Conservation (phyloP, 2,797 vertebrate species). For the Nasua narica region DNA sequence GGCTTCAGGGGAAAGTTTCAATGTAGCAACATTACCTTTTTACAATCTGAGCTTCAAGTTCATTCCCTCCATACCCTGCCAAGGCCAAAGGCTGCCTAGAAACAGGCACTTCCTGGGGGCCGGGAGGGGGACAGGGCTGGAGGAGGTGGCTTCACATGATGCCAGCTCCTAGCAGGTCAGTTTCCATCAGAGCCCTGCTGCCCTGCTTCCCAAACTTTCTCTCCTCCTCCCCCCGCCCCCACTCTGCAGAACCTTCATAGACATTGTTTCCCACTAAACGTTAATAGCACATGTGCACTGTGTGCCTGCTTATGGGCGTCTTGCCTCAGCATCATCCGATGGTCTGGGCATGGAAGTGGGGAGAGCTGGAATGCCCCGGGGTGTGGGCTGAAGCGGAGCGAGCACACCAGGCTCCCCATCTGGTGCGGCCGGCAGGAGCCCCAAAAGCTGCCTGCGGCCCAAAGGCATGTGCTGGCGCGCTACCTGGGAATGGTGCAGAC, state of each 20-base stretch:
- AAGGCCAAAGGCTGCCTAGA: not conserved
- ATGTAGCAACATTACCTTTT: no score
- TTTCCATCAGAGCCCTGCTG: fast-evolving
- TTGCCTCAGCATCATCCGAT: fast-evolving
- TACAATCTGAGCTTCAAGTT: not conserved
- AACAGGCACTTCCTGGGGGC: fast-evolving
- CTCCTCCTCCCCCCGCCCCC: not conserved
- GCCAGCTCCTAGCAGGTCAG: fast-evolving
- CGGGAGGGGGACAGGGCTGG: fast-evolving
- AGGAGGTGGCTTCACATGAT: not conserved
- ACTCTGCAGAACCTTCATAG: no score
- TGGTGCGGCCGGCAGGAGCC: not conserved
- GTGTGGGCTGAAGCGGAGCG: not conserved
- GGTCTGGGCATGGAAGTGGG: not conserved
- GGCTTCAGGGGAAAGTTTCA: not conserved
- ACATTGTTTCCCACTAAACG: not conserved
- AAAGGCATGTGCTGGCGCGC: not conserved
- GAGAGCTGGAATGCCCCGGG: not conserved
- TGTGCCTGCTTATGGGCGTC: not conserved
- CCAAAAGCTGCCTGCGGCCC: not conserved
- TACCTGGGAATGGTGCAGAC: not conserved
- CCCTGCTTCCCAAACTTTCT: not conserved
- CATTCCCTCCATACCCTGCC: not conserved
- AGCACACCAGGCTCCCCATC: not conserved
- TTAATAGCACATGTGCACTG: fast-evolving